Conservation (phyloP, 2,888 invertebrate genomes). For the Chymomyza procnemis region DNA sequence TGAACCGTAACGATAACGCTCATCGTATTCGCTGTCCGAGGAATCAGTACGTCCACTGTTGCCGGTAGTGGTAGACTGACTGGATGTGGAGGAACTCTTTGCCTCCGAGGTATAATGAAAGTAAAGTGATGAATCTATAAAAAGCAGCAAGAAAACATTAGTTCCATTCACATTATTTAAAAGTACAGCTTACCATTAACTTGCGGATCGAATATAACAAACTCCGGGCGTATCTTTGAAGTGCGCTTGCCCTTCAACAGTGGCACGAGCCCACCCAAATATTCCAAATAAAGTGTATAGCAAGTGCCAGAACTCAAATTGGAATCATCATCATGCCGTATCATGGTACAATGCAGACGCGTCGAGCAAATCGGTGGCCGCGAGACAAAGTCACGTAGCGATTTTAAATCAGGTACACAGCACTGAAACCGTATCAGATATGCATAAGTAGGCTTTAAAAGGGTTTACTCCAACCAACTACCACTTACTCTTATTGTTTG, state of each 20-base stretch:
- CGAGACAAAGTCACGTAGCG: conserved; percentile 94
- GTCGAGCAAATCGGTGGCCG: conserved; percentile 91
- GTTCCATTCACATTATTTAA: not conserved
- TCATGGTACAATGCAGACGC: conserved; percentile 98
- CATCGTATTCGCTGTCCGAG: conserved; percentile 84
- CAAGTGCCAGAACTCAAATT: conserved; percentile 85
- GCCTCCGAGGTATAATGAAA: conserved; percentile 79
- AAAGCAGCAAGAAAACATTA: too few species aligned
- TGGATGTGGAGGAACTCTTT: conserved; percentile 80
- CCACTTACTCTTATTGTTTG: conserved; percentile 92
- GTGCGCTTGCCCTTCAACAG: conserved; percentile 96
- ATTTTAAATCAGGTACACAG: conserved; percentile 93
- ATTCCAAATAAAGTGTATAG: conserved; percentile 94
- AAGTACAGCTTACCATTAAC: conserved; percentile 82
- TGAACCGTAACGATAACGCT: conserved; percentile 83
- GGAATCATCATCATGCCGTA: conserved; percentile 92
- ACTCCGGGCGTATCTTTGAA: conserved; percentile 98
- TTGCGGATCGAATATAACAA: conserved; percentile 97
- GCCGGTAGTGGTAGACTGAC: conserved; percentile 79
- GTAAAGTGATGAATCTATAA: conserved; percentile 69
- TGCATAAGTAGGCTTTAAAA: not conserved
- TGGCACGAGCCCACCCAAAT: conserved; percentile 96
- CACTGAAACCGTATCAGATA: conserved; percentile 81
- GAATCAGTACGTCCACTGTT: conserved; percentile 81
- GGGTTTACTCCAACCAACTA: not conserved